Percentiles rank a stretch among this genome's conserved stretches.
phyloP scores from a whole-genome alignment of 2,113 vertebrate species.

The Oncorhynchus mykiss region DNA sequence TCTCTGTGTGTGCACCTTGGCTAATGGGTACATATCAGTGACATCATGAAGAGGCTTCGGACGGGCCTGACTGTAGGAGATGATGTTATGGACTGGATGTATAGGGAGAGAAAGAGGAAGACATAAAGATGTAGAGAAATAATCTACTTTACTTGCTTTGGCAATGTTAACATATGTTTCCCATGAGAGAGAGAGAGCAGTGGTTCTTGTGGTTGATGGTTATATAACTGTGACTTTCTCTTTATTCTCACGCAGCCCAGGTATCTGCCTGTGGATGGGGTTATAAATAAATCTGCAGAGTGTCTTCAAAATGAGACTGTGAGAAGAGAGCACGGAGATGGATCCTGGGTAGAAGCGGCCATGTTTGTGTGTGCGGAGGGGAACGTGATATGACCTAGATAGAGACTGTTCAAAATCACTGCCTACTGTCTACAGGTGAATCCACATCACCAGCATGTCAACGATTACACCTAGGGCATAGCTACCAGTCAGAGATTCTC shows the following conservation, averaged over 20 bases:
- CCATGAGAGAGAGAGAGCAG: background rate
- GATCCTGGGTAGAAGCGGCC: background rate
- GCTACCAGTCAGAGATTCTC: background rate
- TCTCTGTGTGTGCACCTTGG: no score
- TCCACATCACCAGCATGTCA: background rate
- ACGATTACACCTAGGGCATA: background rate
- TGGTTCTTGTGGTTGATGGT: background rate
- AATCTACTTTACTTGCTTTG: no score
- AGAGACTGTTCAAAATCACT: background rate
- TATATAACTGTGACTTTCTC: conserved; percentile 3
- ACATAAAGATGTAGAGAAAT: no score
- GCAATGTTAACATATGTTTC: no score
- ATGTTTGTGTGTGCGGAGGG: conserved; percentile 1
- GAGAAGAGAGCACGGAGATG: background rate
- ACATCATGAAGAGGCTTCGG: no score
- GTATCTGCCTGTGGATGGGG: background rate
- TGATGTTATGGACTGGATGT: no score
- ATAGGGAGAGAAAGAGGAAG: no score
- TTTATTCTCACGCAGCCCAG: conserved; percentile 3
- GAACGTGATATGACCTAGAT: conserved; percentile 37
- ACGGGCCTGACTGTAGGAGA: no score
- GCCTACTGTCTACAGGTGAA: background rate
- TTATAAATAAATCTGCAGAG: conserved; percentile 5
- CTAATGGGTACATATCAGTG: no score
- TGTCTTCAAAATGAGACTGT: background rate